These are phyloP conservation scores for Lophotis ruficrista DNA, from an alignment of 2,113 vertebrate genomes.

Conservation along the genomic window DNA sequence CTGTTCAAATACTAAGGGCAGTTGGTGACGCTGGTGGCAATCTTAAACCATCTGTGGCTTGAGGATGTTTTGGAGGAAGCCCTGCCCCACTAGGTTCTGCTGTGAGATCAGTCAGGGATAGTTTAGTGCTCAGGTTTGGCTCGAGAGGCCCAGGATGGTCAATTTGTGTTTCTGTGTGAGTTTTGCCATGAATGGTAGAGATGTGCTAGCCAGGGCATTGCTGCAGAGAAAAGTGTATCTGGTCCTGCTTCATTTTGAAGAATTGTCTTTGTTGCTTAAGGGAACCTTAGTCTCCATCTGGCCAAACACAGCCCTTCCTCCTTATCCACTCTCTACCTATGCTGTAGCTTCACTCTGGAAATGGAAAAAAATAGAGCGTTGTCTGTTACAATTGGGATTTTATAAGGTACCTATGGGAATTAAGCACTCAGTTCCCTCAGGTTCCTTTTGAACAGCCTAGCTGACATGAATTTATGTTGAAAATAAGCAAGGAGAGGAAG, in stretches of 20 bases:
- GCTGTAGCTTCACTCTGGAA: not conserved
- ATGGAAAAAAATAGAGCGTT: not conserved
- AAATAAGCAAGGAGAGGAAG: not conserved
- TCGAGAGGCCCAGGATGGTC: not conserved
- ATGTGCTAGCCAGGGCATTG: not conserved
- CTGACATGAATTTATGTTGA: constrained; percentile 3
- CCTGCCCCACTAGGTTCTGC: not conserved
- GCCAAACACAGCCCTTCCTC: not conserved
- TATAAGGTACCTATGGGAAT: not conserved
- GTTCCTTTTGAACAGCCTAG: not conserved
- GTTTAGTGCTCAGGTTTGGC: not conserved
- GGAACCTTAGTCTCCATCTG: not conserved
- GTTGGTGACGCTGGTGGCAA: not conserved
- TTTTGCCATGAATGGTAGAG: not conserved
- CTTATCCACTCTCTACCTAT: not conserved
- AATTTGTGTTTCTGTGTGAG: not conserved
- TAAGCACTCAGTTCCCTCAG: not conserved
- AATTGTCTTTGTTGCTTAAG: not conserved
- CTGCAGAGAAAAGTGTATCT: not conserved
- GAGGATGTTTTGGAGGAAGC: not conserved
- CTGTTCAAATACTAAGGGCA: not conserved
- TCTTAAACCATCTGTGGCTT: not conserved
- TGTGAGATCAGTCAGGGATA: not conserved
- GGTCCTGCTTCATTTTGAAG: not conserved
- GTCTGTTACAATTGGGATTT: not conserved